Evolutionary conservation across 2,888 invertebrate genomes (phyloP), one percentile per base, ranked within the genome.

Genomic region (Sphaerophoria taeniata): DNA sequence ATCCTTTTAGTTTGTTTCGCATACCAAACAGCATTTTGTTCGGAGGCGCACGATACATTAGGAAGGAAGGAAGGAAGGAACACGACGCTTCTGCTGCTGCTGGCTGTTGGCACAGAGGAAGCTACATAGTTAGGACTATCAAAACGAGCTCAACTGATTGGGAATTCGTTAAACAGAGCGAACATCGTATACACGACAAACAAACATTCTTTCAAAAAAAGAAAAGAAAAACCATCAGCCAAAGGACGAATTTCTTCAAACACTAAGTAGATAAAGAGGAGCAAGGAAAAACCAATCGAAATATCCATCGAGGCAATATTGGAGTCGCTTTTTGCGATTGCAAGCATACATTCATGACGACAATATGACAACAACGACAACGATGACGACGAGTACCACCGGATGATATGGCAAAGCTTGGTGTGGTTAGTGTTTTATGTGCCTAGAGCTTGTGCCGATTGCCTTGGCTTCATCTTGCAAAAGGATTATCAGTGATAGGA

Each of bases 1-100:
- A 85, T 85, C 84, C 84, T 76, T 85, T 80, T 80, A 80, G 76
- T 80, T 85, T 85, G 84, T 80, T 85, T 85, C 80, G 84, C 84
- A 85, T 85, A 80, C 84, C 84, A 80, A 76, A 76, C 56, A 80
- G 75, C 34, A 49, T 67, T 53, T 60, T 12, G 43, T 60, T 12
- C 2, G 6, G 9, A 9, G 9, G 39, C 43, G 12, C 6, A 3
- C 24, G 6, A 24, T 16, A 43, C n/a, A 24, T 12, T 56, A 39
- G 16, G 6, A 56, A 14, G 16, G 14, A 53, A 34, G 34, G 39
- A n/a, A 51, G 43, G 16, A 73, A 53, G 45, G 24, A 33, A 47
- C 9, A 55, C 6, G 6, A 51, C 36, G 43, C 34, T 39, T 4
- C 6, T 55, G n/a, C 24, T 24, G 24, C 24, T 24, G 24, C 24